Base-by-base conservation (phyloP, 2,888 invertebrate genomes). In the Flabesymbios commensalis region DNA sequence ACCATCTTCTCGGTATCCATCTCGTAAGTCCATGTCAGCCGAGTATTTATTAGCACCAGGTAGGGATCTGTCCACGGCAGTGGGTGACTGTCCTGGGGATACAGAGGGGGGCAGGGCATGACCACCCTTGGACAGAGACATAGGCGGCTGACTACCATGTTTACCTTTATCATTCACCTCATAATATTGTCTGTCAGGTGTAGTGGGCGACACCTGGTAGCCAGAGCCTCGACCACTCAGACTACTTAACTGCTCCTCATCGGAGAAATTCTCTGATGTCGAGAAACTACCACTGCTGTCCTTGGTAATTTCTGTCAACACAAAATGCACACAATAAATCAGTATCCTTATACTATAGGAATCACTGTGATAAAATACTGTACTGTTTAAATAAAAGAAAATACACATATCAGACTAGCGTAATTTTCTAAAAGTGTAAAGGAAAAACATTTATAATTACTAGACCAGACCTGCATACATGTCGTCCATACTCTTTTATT, bases 1-100 rank as follows among this genome's bases (percentile, higher is more conserved):
- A 63, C 61, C 69, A 60, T 70, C 65, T 56, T 70, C 68, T 2
- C 19, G 22, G 22, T 49, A 49, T 5, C 31, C 28, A 19, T 49
- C 49, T 7, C 19, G 26, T 24, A 26, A 7, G 5, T 22, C 24
- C 10, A 10, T 29, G 29, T 7, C 19, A 7, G 31, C 19, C 19
- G 31, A 7, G 31, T 24, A 7, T 24, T 7, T 10, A 29, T 14
- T 49, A 28, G 49, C 49, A 42, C 49, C 24, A 29, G 24, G 55
- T 26, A 42, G 19, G 49, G n/a, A 24, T n/a, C n/a, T 7, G 24
- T 14, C 24, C n/a, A 4, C 17, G 49, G 7, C 49, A 24, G 7
- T 3, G 3, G 7, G 49, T 19, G n/a, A 10, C 26, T 10, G 7
- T 10, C 7, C 26, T 10, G 22, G 26, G 49, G 24, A 7, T 26